These are phyloP conservation scores for Morpho achilles DNA, from an alignment of 2,888 invertebrate species.

Conservation along the genomic window DNA sequence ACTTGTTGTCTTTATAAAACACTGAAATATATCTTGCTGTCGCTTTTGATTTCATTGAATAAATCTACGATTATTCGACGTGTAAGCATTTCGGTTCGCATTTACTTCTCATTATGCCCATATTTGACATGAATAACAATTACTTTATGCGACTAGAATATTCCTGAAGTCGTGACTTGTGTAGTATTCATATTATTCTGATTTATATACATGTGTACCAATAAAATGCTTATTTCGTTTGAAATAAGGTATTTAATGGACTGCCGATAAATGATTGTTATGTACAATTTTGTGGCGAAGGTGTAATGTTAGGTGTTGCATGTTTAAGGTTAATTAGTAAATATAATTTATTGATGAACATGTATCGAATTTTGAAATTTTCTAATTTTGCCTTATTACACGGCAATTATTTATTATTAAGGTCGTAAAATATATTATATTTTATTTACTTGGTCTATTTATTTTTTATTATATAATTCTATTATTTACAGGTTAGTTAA, in stretches of 20 bases:
- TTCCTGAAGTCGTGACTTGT: constrained; percentile 32
- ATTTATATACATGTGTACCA: not conserved
- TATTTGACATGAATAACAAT: constrained; percentile 28
- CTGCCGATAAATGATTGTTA: not conserved
- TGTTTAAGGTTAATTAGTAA: constrained; percentile 9
- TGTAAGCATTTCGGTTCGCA: constrained; percentile 25
- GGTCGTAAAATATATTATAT: no score
- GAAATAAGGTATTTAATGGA: not conserved
- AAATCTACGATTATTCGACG: constrained; percentile 16
- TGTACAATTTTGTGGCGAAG: not conserved
- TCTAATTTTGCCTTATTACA: no score
- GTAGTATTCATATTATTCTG: not conserved
- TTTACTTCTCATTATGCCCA: constrained; percentile 30
- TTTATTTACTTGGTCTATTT: no score
- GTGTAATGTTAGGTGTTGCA: constrained; percentile 10
- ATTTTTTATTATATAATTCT: no score
- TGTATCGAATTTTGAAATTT: no score
- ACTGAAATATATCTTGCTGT: constrained; percentile 7
- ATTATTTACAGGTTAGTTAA: no score
- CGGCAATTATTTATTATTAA: no score
- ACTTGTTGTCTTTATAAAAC: not conserved
- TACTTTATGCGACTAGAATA: constrained; percentile 29
- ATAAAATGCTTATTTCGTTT: not conserved
- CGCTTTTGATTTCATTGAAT: constrained; percentile 1
- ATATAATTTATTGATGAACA: not conserved